Conservation (phyloP, 2,797 vertebrate species). For the Eulemur mongoz region DNA sequence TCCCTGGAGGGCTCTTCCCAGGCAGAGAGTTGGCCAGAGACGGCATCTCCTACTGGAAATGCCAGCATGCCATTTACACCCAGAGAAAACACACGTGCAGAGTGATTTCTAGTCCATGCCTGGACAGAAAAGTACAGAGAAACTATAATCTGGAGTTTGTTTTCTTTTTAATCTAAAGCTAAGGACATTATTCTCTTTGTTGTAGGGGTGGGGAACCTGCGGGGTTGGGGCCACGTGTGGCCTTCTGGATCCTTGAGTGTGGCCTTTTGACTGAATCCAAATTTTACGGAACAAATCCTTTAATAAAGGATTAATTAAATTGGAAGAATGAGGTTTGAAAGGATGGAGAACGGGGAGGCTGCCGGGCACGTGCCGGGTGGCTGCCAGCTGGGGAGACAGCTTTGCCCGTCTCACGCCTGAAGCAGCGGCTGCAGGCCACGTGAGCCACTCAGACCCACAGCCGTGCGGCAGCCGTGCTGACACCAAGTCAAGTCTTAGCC, state of each 20-base stretch:
- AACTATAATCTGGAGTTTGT: not conserved
- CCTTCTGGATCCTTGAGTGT: too few species aligned
- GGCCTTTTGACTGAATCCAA: too few species aligned
- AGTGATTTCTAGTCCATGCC: not conserved
- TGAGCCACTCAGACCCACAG: not conserved
- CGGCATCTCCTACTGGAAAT: not conserved
- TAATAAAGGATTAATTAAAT: too few species aligned
- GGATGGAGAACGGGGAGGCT: not conserved
- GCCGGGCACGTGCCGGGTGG: not conserved
- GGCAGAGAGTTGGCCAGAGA: not conserved
- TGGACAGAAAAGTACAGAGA: not conserved
- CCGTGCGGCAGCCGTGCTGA: too few species aligned
- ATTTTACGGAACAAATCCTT: too few species aligned
- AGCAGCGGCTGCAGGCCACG: rapidly evolving
- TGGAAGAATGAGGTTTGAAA: not conserved
- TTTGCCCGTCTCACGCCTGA: too few species aligned
- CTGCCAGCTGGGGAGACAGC: not conserved
- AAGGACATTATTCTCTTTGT: not conserved
- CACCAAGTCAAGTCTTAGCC: not conserved
- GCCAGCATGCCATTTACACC: too few species aligned
- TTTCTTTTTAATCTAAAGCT: not conserved
- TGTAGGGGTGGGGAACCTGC: too few species aligned
- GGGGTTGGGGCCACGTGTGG: too few species aligned
- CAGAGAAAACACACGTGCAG: not conserved
- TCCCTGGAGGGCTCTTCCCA: not conserved